Conservation (phyloP, 2,113 vertebrate species). For the Cyanoramphus novaezelandiae region DNA sequence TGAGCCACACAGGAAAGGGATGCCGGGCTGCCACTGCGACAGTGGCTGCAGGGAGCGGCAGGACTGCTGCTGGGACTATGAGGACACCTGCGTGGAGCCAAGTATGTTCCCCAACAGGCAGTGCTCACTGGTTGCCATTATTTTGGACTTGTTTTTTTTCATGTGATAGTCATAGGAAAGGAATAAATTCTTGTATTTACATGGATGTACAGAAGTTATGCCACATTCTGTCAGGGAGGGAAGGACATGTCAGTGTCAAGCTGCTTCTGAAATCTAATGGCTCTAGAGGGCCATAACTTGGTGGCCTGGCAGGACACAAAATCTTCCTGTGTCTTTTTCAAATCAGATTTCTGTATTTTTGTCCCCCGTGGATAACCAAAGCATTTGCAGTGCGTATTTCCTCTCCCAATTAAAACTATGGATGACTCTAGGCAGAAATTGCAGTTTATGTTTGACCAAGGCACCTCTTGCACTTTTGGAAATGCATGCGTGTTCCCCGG, state of each 20-base stretch:
- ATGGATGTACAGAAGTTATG: not conserved
- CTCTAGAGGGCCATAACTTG: not conserved
- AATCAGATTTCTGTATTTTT: not conserved
- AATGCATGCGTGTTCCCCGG: accelerated
- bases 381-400: not conserved
- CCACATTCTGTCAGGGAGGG: not conserved
- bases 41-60: not conserved
- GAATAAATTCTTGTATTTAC: not conserved
- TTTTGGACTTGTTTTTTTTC: not conserved
- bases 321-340: not conserved
- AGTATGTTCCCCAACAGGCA: constrained; percentile 51
- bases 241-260: accelerated
- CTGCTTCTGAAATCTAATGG: not conserved
- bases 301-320: not conserved
- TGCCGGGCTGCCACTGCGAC: constrained; percentile 66
- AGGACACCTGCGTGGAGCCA: constrained; percentile 68
- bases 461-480: not conserved
- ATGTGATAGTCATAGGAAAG: not conserved
- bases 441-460: not conserved
- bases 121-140: not conserved
- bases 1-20: not conserved
- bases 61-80: constrained; percentile 79
- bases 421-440: not conserved
- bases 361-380: not conserved
- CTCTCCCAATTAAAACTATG: not conserved